These are phyloP conservation scores for Anorthoa munda DNA, from an alignment of 2,888 invertebrate genomes.

Conservation along the genomic window DNA sequence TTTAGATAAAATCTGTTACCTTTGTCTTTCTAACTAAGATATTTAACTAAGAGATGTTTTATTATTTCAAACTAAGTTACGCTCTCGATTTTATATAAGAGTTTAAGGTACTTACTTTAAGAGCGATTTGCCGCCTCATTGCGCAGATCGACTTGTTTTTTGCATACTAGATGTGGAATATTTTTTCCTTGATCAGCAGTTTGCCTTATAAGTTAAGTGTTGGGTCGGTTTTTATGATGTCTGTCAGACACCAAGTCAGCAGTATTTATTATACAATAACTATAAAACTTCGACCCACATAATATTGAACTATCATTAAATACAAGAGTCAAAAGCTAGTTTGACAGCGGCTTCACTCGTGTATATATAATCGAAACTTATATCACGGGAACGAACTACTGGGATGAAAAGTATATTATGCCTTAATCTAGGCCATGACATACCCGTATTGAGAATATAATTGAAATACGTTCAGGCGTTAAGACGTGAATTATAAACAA, in stretches of 20 bases:
- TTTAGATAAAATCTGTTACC: background rate
- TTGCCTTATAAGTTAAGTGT: constrained; percentile 35
- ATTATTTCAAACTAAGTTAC: constrained; percentile 12
- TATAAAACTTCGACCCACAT: constrained; percentile 11
- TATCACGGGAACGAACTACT: background rate
- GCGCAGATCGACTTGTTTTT: constrained; percentile 35
- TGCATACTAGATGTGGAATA: constrained; percentile 42
- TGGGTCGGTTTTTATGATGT: constrained; percentile 32
- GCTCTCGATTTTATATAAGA: background rate
- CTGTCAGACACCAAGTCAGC: constrained; percentile 32
- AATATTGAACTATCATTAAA: constrained; percentile 9
- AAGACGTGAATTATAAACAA: no score
- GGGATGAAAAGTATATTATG: no score
- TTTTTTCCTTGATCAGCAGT: constrained; percentile 29
- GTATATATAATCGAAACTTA: background rate
- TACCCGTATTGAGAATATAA: no score
- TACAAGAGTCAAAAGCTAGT: background rate
- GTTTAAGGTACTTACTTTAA: constrained; percentile 22
- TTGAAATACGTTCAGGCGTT: no score
- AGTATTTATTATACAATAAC: constrained; percentile 11
- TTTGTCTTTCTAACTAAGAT: background rate
- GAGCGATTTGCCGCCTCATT: constrained; percentile 47
- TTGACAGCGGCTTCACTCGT: background rate
- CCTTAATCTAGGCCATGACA: no score
- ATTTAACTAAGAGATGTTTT: no score